A percentile compares a stretch with the other conserved stretches of the same genome.
Evolutionary conservation across 1,140 invertebrate genomes (phyloP).

Genomic region (Dufourea novaeangliae): DNA sequence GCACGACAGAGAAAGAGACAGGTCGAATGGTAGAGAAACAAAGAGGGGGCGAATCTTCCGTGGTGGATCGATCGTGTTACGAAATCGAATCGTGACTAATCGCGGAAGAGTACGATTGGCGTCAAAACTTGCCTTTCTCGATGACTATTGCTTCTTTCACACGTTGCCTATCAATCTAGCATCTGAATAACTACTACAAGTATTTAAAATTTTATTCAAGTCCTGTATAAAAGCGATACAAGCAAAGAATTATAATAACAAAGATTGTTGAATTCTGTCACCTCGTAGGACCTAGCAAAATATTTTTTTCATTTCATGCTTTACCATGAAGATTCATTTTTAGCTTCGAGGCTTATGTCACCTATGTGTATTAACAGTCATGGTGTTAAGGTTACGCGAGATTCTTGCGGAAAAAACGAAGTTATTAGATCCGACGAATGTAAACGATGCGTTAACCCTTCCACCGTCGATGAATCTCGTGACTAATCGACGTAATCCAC

Average conservation of each 20-base stretch:
- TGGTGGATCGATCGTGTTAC: conserved; percentile 55
- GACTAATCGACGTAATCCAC: conserved; percentile 56
- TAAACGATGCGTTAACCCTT: conserved; percentile 28
- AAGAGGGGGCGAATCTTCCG: conserved; percentile 27
- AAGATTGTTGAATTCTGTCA: too few species aligned
- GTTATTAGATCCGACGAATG: conserved; percentile 10
- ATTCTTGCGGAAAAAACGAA: background rate
- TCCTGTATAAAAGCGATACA: too few species aligned
- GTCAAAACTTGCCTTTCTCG: conserved; percentile 17
- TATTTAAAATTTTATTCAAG: too few species aligned
- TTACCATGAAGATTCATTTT: too few species aligned
- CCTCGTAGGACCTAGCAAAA: too few species aligned
- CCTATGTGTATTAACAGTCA: background rate
- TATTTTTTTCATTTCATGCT: too few species aligned
- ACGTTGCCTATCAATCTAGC: too few species aligned
- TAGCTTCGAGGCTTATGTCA: background rate
- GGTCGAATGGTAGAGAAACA: conserved; percentile 21
- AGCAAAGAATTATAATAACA: too few species aligned
- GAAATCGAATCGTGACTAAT: conserved; percentile 68
- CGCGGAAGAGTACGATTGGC: conserved; percentile 38
- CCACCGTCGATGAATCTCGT: conserved; percentile 50
- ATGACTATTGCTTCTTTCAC: background rate
- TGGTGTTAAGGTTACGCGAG: background rate
- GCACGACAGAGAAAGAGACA: background rate
- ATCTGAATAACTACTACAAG: too few species aligned